Evolutionary conservation across 2,113 vertebrate species (phyloP).

Genomic region (Pagrus major): DNA sequence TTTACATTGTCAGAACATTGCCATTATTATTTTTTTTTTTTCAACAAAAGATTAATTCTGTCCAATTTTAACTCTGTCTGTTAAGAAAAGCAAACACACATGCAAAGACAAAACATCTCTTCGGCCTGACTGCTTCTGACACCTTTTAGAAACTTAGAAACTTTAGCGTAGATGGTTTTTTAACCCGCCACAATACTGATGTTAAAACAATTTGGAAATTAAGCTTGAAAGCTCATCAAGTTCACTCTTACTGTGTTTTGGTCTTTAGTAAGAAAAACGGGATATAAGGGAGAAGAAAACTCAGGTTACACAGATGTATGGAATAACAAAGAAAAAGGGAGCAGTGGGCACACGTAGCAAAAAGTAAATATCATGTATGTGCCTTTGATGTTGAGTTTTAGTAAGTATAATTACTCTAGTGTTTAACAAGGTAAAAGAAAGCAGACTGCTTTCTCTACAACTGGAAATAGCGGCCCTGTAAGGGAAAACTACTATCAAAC

Average conservation of each 20-base stretch:
- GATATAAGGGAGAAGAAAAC: slow-evolving; percentile 64
- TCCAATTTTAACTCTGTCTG: too few species aligned
- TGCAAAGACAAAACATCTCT: neutral
- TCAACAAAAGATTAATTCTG: neutral
- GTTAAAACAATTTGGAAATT: neutral
- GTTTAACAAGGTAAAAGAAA: neutral
- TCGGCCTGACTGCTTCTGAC: neutral
- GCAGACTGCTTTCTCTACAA: slow-evolving; percentile 36
- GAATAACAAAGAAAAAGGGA: slow-evolving; percentile 19
- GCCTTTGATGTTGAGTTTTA: slow-evolving; percentile 61
- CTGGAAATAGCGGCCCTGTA: slow-evolving; percentile 58
- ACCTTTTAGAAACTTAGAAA: neutral
- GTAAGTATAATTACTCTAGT: slow-evolving; percentile 1
- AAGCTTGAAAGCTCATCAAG: neutral
- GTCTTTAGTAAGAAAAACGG: slow-evolving; percentile 21
- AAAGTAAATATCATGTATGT: slow-evolving; percentile 62
- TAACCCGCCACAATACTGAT: too few species aligned
- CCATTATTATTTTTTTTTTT: neutral
- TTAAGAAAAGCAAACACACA: too few species aligned
- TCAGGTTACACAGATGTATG: slow-evolving; percentile 65
- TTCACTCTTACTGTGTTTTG: slow-evolving; percentile 48
- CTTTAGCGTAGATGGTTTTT: neutral
- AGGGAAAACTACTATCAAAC: slow-evolving; percentile 28
- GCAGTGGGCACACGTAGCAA: slow-evolving; percentile 46
- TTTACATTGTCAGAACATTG: neutral